phyloP scores from a whole-genome alignment of 2,888 invertebrate genomes.

The Eudemis profundana region DNA sequence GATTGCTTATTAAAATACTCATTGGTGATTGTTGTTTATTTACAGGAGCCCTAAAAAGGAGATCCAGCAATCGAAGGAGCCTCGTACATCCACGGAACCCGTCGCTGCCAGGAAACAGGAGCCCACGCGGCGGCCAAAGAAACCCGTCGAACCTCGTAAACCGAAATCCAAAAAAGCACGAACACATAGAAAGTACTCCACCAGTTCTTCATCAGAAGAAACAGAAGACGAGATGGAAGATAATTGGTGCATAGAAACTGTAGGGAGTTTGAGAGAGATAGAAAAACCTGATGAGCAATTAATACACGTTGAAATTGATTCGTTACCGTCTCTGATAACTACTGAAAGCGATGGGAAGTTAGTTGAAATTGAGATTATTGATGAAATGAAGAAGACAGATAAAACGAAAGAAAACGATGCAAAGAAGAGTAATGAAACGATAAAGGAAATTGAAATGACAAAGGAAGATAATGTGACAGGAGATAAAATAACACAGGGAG shows the following conservation, averaged over 20 bases:
- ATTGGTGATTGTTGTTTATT: not conserved
- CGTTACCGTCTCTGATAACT: conserved; percentile 50
- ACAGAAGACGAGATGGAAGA: not conserved
- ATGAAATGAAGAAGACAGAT: conserved; percentile 47
- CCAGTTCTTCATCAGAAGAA: not conserved
- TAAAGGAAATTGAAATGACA: not conserved
- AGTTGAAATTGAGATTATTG: conserved; percentile 58
- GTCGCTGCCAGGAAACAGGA: not conserved
- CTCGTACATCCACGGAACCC: not conserved
- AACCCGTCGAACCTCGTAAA: not conserved
- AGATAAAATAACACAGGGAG: not conserved
- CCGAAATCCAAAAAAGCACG: not conserved
- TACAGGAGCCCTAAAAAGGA: conserved; percentile 10
- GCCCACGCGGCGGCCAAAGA: not conserved
- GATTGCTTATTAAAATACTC: too few species aligned
- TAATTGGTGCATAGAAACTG: not conserved
- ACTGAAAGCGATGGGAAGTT: conserved; percentile 46
- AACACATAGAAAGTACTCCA: not conserved
- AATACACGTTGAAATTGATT: conserved; percentile 48
- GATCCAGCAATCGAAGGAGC: not conserved
- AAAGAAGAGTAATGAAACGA: conserved; percentile 26
- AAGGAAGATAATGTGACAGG: too few species aligned
- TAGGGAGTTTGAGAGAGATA: not conserved
- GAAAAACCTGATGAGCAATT: conserved; percentile 31
- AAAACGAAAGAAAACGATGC: not conserved